A percentile compares a stretch with the other conserved stretches of the same genome.
Conservation (phyloP, 2,113 vertebrate genomes). For the Toxotes chatareus region DNA sequence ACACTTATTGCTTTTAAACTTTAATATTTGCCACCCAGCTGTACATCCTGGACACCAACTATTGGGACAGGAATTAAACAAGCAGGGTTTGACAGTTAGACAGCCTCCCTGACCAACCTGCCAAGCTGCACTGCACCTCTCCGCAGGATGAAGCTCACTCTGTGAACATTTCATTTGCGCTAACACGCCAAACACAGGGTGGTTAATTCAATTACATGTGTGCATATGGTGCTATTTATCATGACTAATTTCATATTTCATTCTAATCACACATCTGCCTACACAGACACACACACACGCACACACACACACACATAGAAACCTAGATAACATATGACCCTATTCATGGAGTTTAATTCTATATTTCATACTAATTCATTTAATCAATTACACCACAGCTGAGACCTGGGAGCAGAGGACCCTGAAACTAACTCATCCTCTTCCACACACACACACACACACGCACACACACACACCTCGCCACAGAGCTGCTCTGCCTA, state of each 20-base stretch:
- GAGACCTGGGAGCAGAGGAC: slow-evolving; percentile 55
- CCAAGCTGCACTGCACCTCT: not conserved
- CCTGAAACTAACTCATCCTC: slow-evolving; percentile 20
- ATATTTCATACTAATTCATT: slow-evolving; percentile 69
- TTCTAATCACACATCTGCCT: slow-evolving; percentile 56
- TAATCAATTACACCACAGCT: slow-evolving; percentile 75
- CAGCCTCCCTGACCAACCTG: not conserved
- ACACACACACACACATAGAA: slow-evolving; percentile 3
- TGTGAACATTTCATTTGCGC: slow-evolving; percentile 56
- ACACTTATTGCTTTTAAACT: slow-evolving; percentile 18
- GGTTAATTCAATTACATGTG: slow-evolving; percentile 71
- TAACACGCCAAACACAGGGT: slow-evolving; percentile 52
- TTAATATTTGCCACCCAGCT: slow-evolving; percentile 31
- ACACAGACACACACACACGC: not conserved
- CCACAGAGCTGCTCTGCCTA: slow-evolving; percentile 27
- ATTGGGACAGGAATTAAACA: slow-evolving; percentile 9
- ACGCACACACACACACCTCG: slow-evolving; percentile 23
- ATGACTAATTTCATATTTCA: slow-evolving; percentile 73
- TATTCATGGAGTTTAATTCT: slow-evolving; percentile 68
- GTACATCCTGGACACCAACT: slow-evolving; percentile 23
- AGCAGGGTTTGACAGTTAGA: slow-evolving; percentile 4
- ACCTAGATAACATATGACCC: slow-evolving; percentile 52
- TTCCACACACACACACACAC: slow-evolving; percentile 11
- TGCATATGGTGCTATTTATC: slow-evolving; percentile 66
- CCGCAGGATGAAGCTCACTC: slow-evolving; percentile 14